Evolutionary conservation across 2,113 vertebrate genomes (phyloP), one percentile per base, ranked within the genome.

Genomic region (Caranx melampygus): DNA sequence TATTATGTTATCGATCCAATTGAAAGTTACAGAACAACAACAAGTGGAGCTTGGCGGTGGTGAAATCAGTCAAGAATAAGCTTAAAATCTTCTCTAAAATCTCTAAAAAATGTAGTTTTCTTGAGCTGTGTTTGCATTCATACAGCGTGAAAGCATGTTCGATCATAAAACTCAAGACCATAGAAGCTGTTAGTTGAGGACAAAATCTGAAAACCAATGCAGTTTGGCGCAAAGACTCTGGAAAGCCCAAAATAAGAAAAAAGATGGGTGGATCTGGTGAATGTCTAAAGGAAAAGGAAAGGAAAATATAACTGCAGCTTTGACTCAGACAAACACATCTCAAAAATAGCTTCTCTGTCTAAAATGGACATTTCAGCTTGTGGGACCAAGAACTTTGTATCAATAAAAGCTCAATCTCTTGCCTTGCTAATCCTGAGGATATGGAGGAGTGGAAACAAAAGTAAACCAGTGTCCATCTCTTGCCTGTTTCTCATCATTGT

Each of bases 221-320:
- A 55, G 26, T 68, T 21, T 18, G 40, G 14, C 33, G 11, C 51
- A 82, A 72, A 87, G 60, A 81, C 49, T 75, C 69, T 40, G 49
- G 34, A 69, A 60, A 37, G 35, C 37, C 61, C 34, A 72, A 73
- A 88, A 70, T 76, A 59, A 68, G 12, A 81, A 79, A 76, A 69
- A 62, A 80, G 68, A 86, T 18, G 20, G 62, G 73, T 83, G 69
- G 57, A 72, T 75, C 72, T 87, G 80, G 52, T 87, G 57, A 69
- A 58, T 70, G 42, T 86, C 49, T 71, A 70, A 26, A 26, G 26
- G 26, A 26, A 26, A 26, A 35, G 37, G 49, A 72, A 80, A 55
- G 69, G 72, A 80, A 87, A 87, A 82, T 77, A 54, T 40, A 82
- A 78, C 69, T 74, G 72, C 21, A 44, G 16, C 10, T 8, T 83